Evolutionary conservation across 2,797 vertebrate species (phyloP), one percentile per base, ranked within the genome.

Genomic region (Kryptopterus vitreolus): DNA sequence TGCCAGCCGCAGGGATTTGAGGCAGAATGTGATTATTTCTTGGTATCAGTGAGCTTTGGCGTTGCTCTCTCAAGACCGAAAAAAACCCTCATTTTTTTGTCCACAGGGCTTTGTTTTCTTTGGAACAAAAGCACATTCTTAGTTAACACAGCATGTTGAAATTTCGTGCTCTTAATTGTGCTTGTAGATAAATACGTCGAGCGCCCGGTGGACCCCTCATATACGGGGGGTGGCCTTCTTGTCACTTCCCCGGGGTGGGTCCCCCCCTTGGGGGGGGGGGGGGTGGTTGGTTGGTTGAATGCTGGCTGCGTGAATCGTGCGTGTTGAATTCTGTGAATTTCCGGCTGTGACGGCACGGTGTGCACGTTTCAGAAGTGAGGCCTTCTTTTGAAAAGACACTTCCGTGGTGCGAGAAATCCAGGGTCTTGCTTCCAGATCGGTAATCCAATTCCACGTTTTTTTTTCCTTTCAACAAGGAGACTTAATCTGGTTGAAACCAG

Each of bases 141-240:
- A 90, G 89, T 93, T 94, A 93, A 92, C 91, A 86, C 88, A 70
- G 72, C 91, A 85, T 93, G 92, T 93, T 92, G 87, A 84, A 89
- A 94, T 94, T 93, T 93, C 90, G 93, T 90, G 90, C 90, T 92
- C 88, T 85, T 94, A 92, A 93, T 93, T 93, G 89, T 90, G 87
- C 80, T 74, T 61, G 76, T 84, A 93, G 92, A 93, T 93, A 93
- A 93, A 92, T 87, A 89, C 88, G 89, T 90, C 90, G 73, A 35
- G 65, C 33, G 75, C 70, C 77, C 88, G 82, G 78, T 88, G n/a
- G n/a, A n/a, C n/a, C n/a, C n/a, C n/a, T n/a, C n/a, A n/a, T n/a
- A n/a, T n/a, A n/a, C n/a, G n/a, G n/a, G n/a, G n/a, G n/a, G n/a
- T n/a, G n/a, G n/a, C n/a, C n/a, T n/a, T n/a, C n/a, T n/a, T n/a